Base-by-base conservation (phyloP, 2,113 vertebrate genomes). In the Mionectes macconnelli region DNA sequence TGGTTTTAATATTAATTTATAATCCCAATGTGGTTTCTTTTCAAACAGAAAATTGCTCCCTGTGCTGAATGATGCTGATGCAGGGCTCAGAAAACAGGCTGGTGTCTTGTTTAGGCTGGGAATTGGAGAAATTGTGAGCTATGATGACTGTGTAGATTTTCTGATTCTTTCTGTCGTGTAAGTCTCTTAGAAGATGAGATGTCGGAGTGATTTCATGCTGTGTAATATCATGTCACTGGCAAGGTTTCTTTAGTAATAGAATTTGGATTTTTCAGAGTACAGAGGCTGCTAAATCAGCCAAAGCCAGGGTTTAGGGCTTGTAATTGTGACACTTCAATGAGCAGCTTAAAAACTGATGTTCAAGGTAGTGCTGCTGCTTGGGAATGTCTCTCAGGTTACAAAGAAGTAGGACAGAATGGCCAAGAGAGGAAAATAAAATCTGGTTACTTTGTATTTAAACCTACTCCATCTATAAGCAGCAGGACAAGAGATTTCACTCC, bases 121-220 rank as follows among this genome's bases (percentile, higher is more conserved):
- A 96, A 96, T 40, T 55, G 62, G 74, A 67, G 93, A 87, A 31
- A 86, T 14, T 27, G 40, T 20, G 64, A 94, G 81, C 93, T 93
- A 87, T 78, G 62, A 93, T 79, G 81, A 91, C 53, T 67, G 49
- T 2, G 19, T 79, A 91, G 94, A 93, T 94, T 95, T 87, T 63
- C 6, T 6, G 70, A 78, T 83, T 88, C 86, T 55, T 76, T 89
- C 67, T 91, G 84, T 42, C 25, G 13, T 80, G 70, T 85, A 47
- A 87, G 24, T 67, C 57, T 52, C 47, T 53, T 31, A 52, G 84
- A 91, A 91, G 85, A 95, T 94, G 72, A 95, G 93, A 82, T 44
- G 67, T 39, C 1, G 10, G 64, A 64, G 66, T 4, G 91, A 91
- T 94, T 95, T 96, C 96, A 94, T 64, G 75, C 96, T 95, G 82